Conservation (phyloP, 2,888 invertebrate species). For the Erebia epiphron region DNA sequence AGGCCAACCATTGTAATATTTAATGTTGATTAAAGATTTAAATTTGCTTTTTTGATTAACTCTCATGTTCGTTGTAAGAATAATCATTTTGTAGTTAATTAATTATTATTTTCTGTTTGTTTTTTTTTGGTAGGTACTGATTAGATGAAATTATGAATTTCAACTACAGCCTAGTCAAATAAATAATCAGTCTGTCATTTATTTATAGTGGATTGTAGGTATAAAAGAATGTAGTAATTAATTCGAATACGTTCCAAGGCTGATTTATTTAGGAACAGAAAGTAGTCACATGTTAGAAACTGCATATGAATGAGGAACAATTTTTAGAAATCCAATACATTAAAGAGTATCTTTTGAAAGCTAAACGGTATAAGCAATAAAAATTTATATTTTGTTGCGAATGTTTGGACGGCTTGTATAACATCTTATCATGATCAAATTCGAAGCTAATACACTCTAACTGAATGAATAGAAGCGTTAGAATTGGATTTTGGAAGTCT, state of each 20-base stretch:
- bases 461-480: neutral
- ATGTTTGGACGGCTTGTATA: constrained; percentile 8
- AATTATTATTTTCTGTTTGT: too few species aligned
- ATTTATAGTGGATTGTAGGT: neutral
- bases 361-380: constrained; percentile 22
- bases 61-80: too few species aligned
- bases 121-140: too few species aligned
- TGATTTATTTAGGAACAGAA: constrained; percentile 26
- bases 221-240: neutral
- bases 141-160: too few species aligned
- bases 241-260: neutral
- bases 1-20: too few species aligned
- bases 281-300: constrained; percentile 23
- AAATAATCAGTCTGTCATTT: neutral
- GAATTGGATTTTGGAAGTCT: neutral
- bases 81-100: too few species aligned
- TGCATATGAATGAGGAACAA: constrained; percentile 34
- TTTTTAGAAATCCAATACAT: constrained; percentile 22
- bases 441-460: neutral
- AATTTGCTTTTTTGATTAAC: too few species aligned
- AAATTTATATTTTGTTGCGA: constrained; percentile 14
- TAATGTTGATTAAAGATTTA: too few species aligned
- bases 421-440: constrained; percentile 10
- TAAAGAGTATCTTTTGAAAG: constrained; percentile 19
- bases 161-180: too few species aligned